A percentile compares a stretch with the other conserved stretches of the same genome.
These are phyloP conservation scores for Cavia aperea DNA, from an alignment of 2,113 vertebrate species.

Conservation along the genomic window DNA sequence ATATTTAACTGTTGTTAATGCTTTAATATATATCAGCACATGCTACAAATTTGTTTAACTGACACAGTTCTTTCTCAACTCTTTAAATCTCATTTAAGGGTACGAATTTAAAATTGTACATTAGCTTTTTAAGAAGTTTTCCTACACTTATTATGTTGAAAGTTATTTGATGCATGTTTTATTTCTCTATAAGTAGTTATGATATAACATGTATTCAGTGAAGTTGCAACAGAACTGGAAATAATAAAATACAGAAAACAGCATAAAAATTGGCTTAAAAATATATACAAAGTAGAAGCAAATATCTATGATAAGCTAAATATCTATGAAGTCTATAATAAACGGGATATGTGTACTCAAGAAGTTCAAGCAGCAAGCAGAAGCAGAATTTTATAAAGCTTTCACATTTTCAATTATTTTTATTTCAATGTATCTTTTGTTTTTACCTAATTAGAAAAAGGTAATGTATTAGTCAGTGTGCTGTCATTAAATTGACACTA, in stretches of 20 bases:
- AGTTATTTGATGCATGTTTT: not conserved
- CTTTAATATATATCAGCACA: slow-evolving; percentile 29
- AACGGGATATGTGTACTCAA: not conserved
- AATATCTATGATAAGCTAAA: not conserved
- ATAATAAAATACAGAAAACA: not conserved
- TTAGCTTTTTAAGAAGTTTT: not conserved
- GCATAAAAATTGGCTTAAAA: not conserved
- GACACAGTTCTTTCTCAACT: not conserved
- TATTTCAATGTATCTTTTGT: not conserved
- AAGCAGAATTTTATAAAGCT: not conserved
- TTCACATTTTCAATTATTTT: not conserved
- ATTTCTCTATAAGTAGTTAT: not conserved
- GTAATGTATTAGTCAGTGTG: not conserved
- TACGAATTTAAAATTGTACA: not conserved
- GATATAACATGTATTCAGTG: not conserved
- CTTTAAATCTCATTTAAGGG: not conserved
- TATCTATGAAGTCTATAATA: not conserved
- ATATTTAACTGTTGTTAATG: slow-evolving; percentile 54
- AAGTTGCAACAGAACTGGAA: not conserved
- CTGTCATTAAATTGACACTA: not conserved
- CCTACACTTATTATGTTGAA: not conserved
- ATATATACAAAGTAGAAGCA: not conserved
- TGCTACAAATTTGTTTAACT: slow-evolving; percentile 24
- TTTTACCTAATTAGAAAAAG: not conserved
- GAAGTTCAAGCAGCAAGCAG: not conserved